A percentile compares a stretch with the other conserved stretches of the same genome.
These are phyloP conservation scores for Rhorus exstirpatorius DNA, from an alignment of 2,888 invertebrate genomes.

Conservation along the genomic window DNA sequence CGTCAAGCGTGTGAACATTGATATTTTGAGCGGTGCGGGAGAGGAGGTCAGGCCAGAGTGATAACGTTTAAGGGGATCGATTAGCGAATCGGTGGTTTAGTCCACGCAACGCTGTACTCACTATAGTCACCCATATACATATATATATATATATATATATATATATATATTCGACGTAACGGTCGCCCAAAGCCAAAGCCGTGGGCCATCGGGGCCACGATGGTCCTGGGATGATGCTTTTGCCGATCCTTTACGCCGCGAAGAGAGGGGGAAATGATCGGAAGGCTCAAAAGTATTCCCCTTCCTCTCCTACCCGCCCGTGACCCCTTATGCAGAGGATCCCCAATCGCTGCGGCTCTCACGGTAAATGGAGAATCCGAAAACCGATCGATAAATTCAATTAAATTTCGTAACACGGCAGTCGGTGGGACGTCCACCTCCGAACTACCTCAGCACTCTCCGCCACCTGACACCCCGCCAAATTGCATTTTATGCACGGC, in stretches of 20 bases:
- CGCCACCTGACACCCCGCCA: conserved; percentile 76
- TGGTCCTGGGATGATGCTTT: conserved; percentile 44
- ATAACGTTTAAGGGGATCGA: conserved; percentile 68
- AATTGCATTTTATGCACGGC: conserved; percentile 81
- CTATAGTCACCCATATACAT: conserved; percentile 54
- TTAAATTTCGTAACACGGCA: conserved; percentile 83
- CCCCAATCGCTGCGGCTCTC: conserved; percentile 38
- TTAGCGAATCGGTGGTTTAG: conserved; percentile 58
- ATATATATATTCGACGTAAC: conserved; percentile 69
- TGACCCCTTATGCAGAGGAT: conserved; percentile 33
- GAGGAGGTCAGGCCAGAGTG: conserved; percentile 48
- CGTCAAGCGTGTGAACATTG: conserved; percentile 51
- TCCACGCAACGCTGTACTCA: conserved; percentile 28
- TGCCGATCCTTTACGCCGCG: conserved; percentile 50
- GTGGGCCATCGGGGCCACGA: conserved; percentile 55
- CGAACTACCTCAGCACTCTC: conserved; percentile 53
- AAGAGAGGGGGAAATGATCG: conserved; percentile 29
- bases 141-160: too few relatives aligned
- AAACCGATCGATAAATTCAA: conserved; percentile 85
- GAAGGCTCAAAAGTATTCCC: conserved; percentile 46
- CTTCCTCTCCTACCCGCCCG: background rate
- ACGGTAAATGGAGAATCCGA: conserved; percentile 77
- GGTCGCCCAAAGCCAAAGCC: conserved; percentile 58
- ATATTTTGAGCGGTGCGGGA: conserved; percentile 42
- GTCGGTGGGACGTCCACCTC: conserved; percentile 62